These are phyloP conservation scores for Heliconius hortense DNA, from an alignment of 2,888 invertebrate species.

Conservation along the genomic window DNA sequence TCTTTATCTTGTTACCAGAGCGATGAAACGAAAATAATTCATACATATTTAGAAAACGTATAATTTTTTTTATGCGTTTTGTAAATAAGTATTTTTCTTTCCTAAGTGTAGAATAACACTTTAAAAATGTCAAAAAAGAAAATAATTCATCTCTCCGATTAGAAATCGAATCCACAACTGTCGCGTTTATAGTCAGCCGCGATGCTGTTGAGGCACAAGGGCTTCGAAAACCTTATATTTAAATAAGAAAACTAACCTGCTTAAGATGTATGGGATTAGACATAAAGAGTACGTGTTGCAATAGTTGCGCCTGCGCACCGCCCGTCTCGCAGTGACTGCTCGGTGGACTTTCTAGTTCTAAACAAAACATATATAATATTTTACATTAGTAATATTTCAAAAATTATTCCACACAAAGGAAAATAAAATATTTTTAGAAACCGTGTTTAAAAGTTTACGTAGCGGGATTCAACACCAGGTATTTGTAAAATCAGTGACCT, in stretches of 20 bases:
- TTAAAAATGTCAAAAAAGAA: too few relatives aligned
- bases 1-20: neutral
- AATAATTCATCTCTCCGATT: too few relatives aligned
- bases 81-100: too few relatives aligned
- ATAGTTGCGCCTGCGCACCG: conserved; percentile 64
- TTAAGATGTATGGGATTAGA: conserved; percentile 72
- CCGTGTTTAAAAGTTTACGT: neutral
- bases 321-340: conserved; percentile 45
- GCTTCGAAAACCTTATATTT: neutral
- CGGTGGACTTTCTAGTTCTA: conserved; percentile 45
- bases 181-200: neutral
- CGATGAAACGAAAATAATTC: too few relatives aligned
- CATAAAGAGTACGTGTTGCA: conserved; percentile 71
- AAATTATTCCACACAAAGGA: neutral
- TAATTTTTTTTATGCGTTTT: too few relatives aligned
- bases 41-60: too few relatives aligned
- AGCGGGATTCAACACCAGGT: neutral
- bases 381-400: neutral
- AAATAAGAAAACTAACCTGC: conserved; percentile 55
- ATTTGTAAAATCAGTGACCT: too few relatives aligned
- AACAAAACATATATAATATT: conserved; percentile 4
- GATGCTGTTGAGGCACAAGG: too few relatives aligned
- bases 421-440: neutral
- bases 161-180: neutral
- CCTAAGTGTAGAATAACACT: too few relatives aligned